These are phyloP conservation scores for Mactromeris polynyma DNA, from an alignment of 2,888 invertebrate genomes.

Conservation along the genomic window DNA sequence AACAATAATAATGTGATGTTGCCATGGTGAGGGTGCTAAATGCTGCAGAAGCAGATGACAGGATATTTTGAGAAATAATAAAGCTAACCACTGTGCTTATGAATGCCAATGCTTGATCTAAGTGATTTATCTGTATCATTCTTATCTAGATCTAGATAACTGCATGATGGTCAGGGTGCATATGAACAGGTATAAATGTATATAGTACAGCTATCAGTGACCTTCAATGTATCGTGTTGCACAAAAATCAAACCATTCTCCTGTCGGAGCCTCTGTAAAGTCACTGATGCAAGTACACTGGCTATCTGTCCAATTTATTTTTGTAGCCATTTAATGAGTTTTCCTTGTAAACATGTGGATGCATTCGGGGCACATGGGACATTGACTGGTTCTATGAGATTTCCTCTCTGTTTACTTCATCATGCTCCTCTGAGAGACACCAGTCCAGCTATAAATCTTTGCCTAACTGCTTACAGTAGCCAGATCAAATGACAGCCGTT, in stretches of 20 bases:
- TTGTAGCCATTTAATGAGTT: conserved; percentile 68
- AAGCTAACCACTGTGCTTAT: neutral
- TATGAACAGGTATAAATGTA: neutral
- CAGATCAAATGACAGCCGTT: conserved; percentile 64
- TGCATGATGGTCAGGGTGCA: neutral
- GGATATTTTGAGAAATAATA: no score
- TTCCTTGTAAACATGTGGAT: conserved; percentile 45
- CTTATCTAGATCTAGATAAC: neutral
- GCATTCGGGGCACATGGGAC: conserved; percentile 47
- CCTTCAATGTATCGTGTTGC: neutral
- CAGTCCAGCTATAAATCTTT: conserved; percentile 64
- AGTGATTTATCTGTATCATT: neutral
- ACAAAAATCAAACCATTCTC: neutral
- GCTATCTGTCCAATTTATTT: conserved; percentile 71
- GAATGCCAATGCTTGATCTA: neutral
- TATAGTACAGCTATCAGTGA: neutral
- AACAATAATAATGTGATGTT: no score
- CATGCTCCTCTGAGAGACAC: conserved; percentile 38
- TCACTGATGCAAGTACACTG: conserved; percentile 36
- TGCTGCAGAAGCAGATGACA: no score
- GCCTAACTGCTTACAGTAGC: conserved; percentile 62
- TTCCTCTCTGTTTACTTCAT: conserved; percentile 57
- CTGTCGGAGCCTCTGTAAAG: conserved; percentile 38
- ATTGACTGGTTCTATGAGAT: conserved; percentile 30
- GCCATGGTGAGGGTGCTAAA: no score